Conservation (phyloP, 2,888 invertebrate species). For the Drosophila suboccidentalis region DNA sequence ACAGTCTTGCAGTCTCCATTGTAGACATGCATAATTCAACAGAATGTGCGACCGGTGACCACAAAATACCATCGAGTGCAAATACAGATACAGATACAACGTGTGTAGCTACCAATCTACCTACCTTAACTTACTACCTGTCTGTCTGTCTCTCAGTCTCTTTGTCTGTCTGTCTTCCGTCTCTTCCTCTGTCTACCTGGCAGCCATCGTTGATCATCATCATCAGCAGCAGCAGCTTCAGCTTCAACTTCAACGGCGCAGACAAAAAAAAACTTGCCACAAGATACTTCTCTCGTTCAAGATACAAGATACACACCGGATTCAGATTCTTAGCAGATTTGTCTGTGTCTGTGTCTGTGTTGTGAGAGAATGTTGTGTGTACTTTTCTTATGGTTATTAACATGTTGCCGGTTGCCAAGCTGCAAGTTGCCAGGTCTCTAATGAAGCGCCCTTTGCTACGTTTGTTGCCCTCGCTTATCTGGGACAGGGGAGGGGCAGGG, state of each 20-base stretch:
- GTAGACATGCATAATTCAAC: slow-evolving; percentile 70
- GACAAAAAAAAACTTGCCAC: slow-evolving; percentile 61
- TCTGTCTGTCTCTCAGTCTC: slow-evolving; percentile 11
- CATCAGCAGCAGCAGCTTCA: slow-evolving; percentile 24
- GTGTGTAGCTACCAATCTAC: slow-evolving; percentile 47
- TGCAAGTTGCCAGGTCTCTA: slow-evolving; percentile 33
- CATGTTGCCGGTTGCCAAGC: slow-evolving; percentile 51
- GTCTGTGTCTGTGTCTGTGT: not conserved
- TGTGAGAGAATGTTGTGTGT: slow-evolving; percentile 54
- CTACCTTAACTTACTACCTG: slow-evolving; percentile 46
- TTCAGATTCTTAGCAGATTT: slow-evolving; percentile 67
- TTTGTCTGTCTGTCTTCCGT: slow-evolving; percentile 28
- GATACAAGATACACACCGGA: slow-evolving; percentile 61
- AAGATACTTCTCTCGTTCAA: slow-evolving; percentile 34
- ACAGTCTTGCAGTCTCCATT: slow-evolving; percentile 15
- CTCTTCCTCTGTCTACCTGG: slow-evolving; percentile 54
- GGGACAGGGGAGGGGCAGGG: not conserved
- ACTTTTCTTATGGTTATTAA: slow-evolving; percentile 64
- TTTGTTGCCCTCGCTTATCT: slow-evolving; percentile 18
- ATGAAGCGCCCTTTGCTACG: slow-evolving; percentile 60
- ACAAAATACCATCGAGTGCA: slow-evolving; percentile 50
- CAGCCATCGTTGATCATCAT: slow-evolving; percentile 68
- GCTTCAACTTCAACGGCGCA: slow-evolving; percentile 33
- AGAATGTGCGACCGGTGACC: slow-evolving; percentile 60
- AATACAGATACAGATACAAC: slow-evolving; percentile 31